Evolutionary conservation across 2,888 invertebrate species (phyloP), one percentile per base, ranked within the genome.

Genomic region (Smittia aterrima): DNA sequence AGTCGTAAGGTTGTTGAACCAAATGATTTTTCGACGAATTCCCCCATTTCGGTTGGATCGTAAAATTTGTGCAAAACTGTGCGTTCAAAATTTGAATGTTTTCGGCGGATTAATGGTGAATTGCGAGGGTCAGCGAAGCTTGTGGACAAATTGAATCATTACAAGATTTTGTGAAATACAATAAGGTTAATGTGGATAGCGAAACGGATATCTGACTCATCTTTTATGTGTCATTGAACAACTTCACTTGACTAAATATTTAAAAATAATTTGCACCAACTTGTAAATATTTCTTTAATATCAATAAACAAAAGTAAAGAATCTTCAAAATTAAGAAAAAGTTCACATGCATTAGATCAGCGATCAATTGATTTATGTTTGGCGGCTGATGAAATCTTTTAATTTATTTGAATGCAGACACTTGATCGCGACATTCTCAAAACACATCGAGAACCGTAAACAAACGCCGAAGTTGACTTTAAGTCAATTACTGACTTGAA

Each of bases 31-130:
- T 64, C 64, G 64, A 64, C 1, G 64, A 64, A 64, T 27, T 27
- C 20, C 25, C 27, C 20, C 11, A 22, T 58, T 47, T 47, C 3
- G 58, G 58, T 20, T n/a, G 22, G 6, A 2, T 58, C 58, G 58
- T 58, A 58, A 58, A 58, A 22, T 7, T 22, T 22, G 22, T 4
- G 58, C 58, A 22, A 58, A 58, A 58, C 2, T 58, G 6, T 18
- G 58, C 58, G 58, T 58, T 22, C 64, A 64, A 64, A 64, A 64
- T 64, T 27, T 25, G 27, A 27, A 27, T 64, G 64, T 64, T 64
- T n/a, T 64, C 64, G 25, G 58, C 4, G 7, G 9, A n/a, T 58
- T 22, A 47, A n/a, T n/a, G n/a, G 18, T 18, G 22, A 58, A 47
- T 58, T 22, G 58, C 58, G 22, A 58, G 58, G 58, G 58, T 58